Percentiles rank a stretch among this genome's conserved stretches.
Evolutionary conservation across 2,797 vertebrate genomes (phyloP).

Genomic region (Xyrichtys novacula): DNA sequence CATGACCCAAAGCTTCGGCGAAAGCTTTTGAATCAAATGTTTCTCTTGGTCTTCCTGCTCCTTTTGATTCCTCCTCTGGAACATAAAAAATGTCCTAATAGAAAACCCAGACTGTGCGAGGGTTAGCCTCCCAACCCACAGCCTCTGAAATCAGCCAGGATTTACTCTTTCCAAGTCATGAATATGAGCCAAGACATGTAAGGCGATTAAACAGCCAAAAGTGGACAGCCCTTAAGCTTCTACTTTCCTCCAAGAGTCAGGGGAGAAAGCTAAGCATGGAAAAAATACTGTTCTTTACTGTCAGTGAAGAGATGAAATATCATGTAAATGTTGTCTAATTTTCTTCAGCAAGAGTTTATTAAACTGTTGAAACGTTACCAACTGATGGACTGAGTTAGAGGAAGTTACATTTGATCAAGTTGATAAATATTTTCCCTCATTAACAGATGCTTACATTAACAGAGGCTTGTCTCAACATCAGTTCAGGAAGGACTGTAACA

Average conservation of each 20-base stretch:
- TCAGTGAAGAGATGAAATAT: constrained; percentile 6
- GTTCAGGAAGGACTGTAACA: constrained; percentile 34
- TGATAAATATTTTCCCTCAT: constrained; percentile 18
- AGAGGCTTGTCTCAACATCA: constrained; percentile 36
- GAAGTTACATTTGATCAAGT: background rate
- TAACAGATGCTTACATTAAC: constrained; percentile 26
- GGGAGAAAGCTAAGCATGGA: background rate
- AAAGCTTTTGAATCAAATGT: constrained; percentile 56
- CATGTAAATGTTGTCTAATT: background rate
- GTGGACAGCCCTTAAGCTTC: constrained; percentile 44
- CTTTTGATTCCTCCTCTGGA: constrained; percentile 52
- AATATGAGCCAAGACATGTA: constrained; percentile 57
- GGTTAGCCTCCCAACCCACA: constrained; percentile 64
- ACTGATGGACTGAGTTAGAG: background rate
- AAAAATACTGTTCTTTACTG: constrained; percentile 6
- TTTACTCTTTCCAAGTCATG: constrained; percentile 68
- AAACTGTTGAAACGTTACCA: constrained; percentile 2
- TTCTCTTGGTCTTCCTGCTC: constrained; percentile 58
- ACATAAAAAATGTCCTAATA: constrained; percentile 70
- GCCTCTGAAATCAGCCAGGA: constrained; percentile 64
- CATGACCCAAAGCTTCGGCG: constrained; percentile 51
- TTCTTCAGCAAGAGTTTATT: too few species aligned
- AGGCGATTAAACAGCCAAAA: constrained; percentile 58
- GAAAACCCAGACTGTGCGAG: constrained; percentile 74
- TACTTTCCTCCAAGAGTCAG: constrained; percentile 25